Percentiles rank a stretch among this genome's conserved stretches.
phyloP scores from a whole-genome alignment of 2,888 invertebrate species.

The Crossocerus cetratus region DNA sequence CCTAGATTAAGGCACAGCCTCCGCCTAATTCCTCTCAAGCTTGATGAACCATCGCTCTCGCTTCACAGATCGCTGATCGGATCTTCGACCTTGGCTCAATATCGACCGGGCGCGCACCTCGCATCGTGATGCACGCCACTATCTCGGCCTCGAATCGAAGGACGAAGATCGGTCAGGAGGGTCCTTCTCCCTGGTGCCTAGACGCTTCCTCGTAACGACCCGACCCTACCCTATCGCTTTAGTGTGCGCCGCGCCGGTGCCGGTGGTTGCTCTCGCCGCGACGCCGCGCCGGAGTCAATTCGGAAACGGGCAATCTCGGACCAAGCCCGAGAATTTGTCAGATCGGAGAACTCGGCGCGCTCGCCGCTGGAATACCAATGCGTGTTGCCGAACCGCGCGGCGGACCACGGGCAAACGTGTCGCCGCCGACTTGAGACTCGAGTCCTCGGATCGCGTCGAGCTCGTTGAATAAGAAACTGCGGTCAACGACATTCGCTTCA shows the following conservation, averaged over 20 bases:
- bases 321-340: constrained; percentile 60
- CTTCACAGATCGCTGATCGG: constrained; percentile 24
- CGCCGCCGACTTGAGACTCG: constrained; percentile 2
- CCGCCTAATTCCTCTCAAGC: constrained; percentile 20
- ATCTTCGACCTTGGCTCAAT: constrained; percentile 34
- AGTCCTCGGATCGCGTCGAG: not conserved
- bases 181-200: constrained; percentile 30
- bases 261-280: constrained; percentile 2
- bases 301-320: constrained; percentile 58
- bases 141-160: constrained; percentile 31
- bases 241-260: not conserved
- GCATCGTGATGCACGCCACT: constrained; percentile 37
- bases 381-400: constrained; percentile 18
- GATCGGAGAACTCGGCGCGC: constrained; percentile 48
- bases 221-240: constrained; percentile 40
- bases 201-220: constrained; percentile 39
- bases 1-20: not conserved
- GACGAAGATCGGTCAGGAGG: constrained; percentile 28
- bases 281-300: constrained; percentile 53
- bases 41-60: constrained; percentile 7
- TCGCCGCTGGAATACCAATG: constrained; percentile 63
- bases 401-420: not conserved
- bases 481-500: constrained; percentile 1
- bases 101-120: constrained; percentile 35
- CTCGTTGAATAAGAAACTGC: not conserved